Evolutionary conservation across 2,113 vertebrate genomes (phyloP), one percentile per base, ranked within the genome.

Genomic region (Phasianus colchicus): DNA sequence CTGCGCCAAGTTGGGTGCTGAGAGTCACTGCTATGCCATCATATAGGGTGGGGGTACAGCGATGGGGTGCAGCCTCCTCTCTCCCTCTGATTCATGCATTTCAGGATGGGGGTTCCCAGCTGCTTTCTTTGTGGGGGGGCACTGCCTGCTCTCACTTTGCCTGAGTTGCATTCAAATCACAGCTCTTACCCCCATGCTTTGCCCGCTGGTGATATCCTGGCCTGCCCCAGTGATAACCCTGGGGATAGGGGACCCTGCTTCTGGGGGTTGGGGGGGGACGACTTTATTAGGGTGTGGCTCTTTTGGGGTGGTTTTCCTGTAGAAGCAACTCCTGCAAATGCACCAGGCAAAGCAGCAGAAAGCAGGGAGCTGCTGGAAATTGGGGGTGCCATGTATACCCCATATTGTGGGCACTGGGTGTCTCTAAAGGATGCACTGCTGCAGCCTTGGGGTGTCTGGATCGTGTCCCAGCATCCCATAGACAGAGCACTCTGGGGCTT

Each of bases 141-240:
- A 3, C 45, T 60, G 90, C 16, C 50, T 13, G 74, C 3, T 7
- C 47, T 79, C 45, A 8, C 47, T 42, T 29, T 85, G 88, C 57
- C 89, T 43, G 94, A 87, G 96, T 84, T 38, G 89, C 92, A 89
- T 95, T 92, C 85, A 71, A 88, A 96, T 95, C 87, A 48, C 86
- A 42, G 92, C 92, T 24, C 21, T 64, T 20, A 67, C 70, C 13
- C 13, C 45, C 22, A 6, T n/a, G 66, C 42, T 27, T 1, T 8
- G 63, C 60, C 16, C 0, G 29, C 67, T 11, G 67, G 83, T 54
- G 93, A 8, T 61, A 84, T 32, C 71, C 75, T 5, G 20, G 91
- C 82, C 82, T 83, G 91, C 9, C 81, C 63, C 0, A 47, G 73
- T 17, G 87, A 17, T 74, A 75, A 55, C 71, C 21, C 60, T 5